A percentile compares a stretch with the other conserved stretches of the same genome.
These are phyloP conservation scores for Irena cyanogastra DNA, from an alignment of 2,113 vertebrate genomes.

Conservation along the genomic window DNA sequence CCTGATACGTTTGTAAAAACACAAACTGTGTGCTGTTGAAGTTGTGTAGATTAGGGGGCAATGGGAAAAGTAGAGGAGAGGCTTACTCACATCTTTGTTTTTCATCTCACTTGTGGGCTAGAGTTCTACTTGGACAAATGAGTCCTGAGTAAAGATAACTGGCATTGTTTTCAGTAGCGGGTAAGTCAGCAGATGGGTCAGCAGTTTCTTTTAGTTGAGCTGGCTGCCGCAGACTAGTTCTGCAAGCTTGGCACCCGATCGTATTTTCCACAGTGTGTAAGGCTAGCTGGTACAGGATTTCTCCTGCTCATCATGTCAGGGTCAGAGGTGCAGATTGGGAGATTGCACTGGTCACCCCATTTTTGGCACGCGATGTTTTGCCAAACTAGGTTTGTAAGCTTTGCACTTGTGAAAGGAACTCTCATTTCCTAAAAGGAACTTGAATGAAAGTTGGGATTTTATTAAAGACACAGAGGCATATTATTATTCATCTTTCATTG, in stretches of 20 bases:
- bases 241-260: neutral
- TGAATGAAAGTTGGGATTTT: constrained; percentile 56
- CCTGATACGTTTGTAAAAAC: neutral
- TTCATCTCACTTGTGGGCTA: neutral
- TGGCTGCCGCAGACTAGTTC: neutral
- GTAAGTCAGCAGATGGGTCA: neutral
- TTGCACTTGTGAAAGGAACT: neutral
- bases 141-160: neutral
- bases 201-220: neutral
- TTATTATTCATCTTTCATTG: constrained; percentile 58
- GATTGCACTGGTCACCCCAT: neutral
- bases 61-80: neutral
- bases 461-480: constrained; percentile 63
- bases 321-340: neutral
- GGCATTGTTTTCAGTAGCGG: neutral
- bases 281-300: neutral
- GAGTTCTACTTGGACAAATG: neutral
- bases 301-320: neutral
- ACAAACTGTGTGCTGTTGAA: neutral
- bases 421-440: constrained; percentile 48
- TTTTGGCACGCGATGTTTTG: neutral
- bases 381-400: neutral
- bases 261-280: neutral
- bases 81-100: neutral
- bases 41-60: neutral